Conservation (phyloP, 2,797 vertebrate genomes). For the Petrocephalus schoutedeni region DNA sequence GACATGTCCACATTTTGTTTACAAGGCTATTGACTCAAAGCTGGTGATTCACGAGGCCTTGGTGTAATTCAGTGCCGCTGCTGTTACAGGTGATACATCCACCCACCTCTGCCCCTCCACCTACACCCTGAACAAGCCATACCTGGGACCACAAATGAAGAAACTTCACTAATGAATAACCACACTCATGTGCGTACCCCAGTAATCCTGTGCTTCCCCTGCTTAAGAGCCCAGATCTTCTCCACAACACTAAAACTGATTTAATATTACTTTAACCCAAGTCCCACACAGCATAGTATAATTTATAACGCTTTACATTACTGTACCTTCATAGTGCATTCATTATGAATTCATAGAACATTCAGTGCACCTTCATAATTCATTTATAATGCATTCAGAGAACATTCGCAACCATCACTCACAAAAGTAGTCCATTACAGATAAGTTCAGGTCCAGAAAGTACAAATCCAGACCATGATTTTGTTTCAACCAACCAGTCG, state of each 20-base stretch:
- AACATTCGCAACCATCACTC: background rate
- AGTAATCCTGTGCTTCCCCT: slow-evolving; percentile 34
- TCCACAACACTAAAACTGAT: slow-evolving; percentile 24
- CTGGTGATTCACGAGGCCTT: slow-evolving; percentile 11
- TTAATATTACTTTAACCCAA: background rate
- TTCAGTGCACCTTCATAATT: background rate
- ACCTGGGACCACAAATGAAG: slow-evolving; percentile 19
- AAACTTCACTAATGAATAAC: slow-evolving; percentile 32
- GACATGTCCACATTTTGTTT: background rate
- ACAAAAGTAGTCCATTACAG: too few species aligned
- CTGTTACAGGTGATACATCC: slow-evolving; percentile 39
- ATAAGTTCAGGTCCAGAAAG: too few species aligned
- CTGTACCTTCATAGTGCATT: background rate
- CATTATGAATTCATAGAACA: background rate
- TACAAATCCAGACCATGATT: too few species aligned
- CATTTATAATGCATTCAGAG: background rate
- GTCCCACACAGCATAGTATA: background rate
- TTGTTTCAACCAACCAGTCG: too few species aligned
- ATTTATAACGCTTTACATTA: background rate
- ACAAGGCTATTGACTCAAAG: slow-evolving; percentile 18
- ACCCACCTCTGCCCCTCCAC: background rate
- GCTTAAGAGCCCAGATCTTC: slow-evolving; percentile 32
- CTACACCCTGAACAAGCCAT: slow-evolving; percentile 26
- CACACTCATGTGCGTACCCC: slow-evolving; percentile 21
- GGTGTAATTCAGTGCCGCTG: slow-evolving; percentile 38